phyloP scores from a whole-genome alignment of 2,797 vertebrate species.

The Sebastes cheni region DNA sequence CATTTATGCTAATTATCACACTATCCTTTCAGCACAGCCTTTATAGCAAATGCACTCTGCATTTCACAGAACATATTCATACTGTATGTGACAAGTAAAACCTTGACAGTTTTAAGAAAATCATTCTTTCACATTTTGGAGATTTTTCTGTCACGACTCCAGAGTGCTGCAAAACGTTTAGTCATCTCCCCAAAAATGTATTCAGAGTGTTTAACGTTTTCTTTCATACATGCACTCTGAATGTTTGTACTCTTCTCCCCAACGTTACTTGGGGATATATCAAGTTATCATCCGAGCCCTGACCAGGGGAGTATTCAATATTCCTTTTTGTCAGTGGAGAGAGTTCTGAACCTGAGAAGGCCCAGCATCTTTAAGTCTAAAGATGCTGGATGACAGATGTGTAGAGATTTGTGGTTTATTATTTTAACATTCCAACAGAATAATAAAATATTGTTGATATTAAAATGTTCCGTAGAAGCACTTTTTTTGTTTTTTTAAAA shows the following conservation, averaged over 20 bases:
- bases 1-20: too few relatives aligned
- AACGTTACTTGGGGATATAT: background rate
- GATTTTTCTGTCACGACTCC: background rate
- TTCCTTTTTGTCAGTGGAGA: conserved; percentile 5
- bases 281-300: background rate
- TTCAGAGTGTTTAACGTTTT: background rate
- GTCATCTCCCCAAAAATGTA: background rate
- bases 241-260: background rate
- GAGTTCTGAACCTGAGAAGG: conserved; percentile 3
- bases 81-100: background rate
- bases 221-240: background rate
- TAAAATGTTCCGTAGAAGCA: conserved; percentile 18
- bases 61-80: background rate
- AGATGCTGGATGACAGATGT: conserved; percentile 8
- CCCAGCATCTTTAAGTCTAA: background rate
- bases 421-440: conserved; percentile 28
- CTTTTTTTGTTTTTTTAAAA: background rate
- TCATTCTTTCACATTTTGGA: background rate
- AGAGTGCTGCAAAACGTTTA: background rate
- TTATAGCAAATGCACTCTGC: too few relatives aligned
- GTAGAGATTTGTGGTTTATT: background rate
- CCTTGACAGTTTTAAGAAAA: background rate
- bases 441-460: conserved; percentile 32
- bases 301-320: background rate
- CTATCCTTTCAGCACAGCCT: too few relatives aligned